A percentile compares a stretch with the other conserved stretches of the same genome.
Conservation (phyloP, 2,797 vertebrate genomes). For the Lateolabrax maculatus region DNA sequence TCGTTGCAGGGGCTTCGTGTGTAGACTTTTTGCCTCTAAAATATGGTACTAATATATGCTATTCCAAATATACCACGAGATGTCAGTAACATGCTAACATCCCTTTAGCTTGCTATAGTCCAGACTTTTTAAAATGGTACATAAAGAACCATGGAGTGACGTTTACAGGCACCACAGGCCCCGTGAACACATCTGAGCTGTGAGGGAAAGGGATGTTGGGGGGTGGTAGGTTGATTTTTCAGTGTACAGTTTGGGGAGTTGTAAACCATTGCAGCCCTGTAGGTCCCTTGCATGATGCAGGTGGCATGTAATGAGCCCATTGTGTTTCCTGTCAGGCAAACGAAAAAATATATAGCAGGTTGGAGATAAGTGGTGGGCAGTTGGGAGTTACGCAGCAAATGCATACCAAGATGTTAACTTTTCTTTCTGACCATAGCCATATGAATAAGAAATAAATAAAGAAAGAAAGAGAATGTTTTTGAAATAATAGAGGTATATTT, state of each 20-base stretch:
- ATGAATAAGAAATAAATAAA: not conserved
- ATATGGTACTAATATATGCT: too few species aligned
- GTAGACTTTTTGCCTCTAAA: not conserved
- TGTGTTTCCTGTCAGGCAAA: slow-evolving; percentile 8
- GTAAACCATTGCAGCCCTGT: slow-evolving; percentile 1
- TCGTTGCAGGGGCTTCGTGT: not conserved
- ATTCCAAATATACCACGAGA: not conserved
- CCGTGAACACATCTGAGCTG: not conserved
- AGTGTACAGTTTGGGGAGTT: not conserved
- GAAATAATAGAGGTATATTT: slow-evolving; percentile 15
- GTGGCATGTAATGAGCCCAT: not conserved
- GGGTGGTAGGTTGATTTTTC: not conserved
- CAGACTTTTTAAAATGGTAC: too few species aligned
- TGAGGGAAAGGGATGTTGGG: not conserved
- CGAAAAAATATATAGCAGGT: not conserved
- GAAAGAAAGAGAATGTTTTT: too few species aligned
- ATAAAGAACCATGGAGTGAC: not conserved
- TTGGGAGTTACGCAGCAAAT: slow-evolving; percentile 15
- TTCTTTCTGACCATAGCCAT: slow-evolving; percentile 9
- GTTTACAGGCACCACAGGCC: not conserved
- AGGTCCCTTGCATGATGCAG: not conserved
- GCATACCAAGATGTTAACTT: slow-evolving; percentile 25
- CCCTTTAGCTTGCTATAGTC: too few species aligned
- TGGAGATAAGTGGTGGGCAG: slow-evolving; percentile 10
- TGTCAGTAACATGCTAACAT: not conserved